A percentile compares a stretch with the other conserved stretches of the same genome.
Conservation (phyloP, 1,140 invertebrate genomes). For the Penaeus vannamei region DNA sequence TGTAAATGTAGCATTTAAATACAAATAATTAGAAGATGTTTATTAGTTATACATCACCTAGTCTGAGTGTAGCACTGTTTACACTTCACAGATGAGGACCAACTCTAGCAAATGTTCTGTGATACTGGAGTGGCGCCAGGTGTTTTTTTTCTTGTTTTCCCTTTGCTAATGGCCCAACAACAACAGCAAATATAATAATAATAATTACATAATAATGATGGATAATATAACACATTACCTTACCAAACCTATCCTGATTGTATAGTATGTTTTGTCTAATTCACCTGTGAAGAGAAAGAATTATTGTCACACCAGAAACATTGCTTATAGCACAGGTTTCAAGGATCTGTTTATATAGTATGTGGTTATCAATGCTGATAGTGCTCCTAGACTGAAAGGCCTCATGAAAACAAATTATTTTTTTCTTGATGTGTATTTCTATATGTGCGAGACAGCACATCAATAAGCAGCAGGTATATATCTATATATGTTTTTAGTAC, state of each 20-base stretch:
- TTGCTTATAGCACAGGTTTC: too few species aligned
- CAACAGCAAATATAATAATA: slow-evolving; percentile 1
- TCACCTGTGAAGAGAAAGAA: too few species aligned
- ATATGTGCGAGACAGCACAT: background rate
- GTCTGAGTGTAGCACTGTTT: background rate
- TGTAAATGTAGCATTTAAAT: too few species aligned
- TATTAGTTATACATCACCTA: too few species aligned
- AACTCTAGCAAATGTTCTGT: background rate
- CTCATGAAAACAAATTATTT: background rate
- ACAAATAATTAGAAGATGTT: too few species aligned
- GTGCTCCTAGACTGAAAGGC: too few species aligned
- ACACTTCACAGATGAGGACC: background rate
- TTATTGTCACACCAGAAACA: too few species aligned
- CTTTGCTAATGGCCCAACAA: background rate
- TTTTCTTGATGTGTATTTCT: background rate
- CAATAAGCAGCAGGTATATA: background rate
- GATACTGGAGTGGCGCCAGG: background rate
- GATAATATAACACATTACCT: too few species aligned
- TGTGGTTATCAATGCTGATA: too few species aligned
- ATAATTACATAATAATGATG: slow-evolving; percentile 5
- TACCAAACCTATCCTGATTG: too few species aligned
- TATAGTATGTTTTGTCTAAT: too few species aligned
- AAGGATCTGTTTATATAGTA: too few species aligned
- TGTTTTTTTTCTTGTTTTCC: background rate
- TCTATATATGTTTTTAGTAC: background rate